phyloP scores from a whole-genome alignment of 2,888 invertebrate species.

The Eugnorisma glareosa region DNA sequence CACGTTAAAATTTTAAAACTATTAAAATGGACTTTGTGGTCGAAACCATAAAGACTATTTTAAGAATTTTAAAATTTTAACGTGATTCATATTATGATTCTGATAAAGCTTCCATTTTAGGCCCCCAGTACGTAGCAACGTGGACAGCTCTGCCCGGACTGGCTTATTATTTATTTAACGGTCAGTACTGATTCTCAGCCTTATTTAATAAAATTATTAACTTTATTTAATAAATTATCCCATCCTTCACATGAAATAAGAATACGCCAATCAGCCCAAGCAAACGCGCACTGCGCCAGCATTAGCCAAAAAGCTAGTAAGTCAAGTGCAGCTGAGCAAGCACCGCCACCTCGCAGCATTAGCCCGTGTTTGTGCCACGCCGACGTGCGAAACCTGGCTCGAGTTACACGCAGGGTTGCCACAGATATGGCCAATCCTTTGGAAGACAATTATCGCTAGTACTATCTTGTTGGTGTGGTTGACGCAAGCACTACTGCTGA shows the following conservation, averaged over 20 bases:
- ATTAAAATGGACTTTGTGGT: too few species aligned
- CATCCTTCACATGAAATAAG: neutral
- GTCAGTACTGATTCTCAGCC: neutral
- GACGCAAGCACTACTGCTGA: neutral
- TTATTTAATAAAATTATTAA: too few species aligned
- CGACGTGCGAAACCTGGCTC: conserved; percentile 47
- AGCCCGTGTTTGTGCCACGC: conserved; percentile 48
- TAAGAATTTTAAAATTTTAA: too few species aligned
- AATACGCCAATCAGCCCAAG: neutral
- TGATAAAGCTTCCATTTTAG: too few species aligned
- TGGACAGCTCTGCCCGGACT: too few species aligned
- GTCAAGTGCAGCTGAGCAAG: conserved; percentile 69
- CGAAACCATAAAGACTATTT: too few species aligned
- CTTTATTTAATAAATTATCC: too few species aligned
- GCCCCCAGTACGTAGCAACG: too few species aligned
- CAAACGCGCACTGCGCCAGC: neutral
- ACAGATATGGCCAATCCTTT: neutral
- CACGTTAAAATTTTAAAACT: too few species aligned
- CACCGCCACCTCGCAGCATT: conserved; percentile 57
- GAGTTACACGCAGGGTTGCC: conserved; percentile 64
- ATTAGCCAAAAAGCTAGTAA: conserved; percentile 22
- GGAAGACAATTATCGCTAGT: neutral
- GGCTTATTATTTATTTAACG: neutral
- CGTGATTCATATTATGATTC: too few species aligned
- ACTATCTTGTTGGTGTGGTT: too few species aligned